Conservation (phyloP, 2,797 vertebrate genomes). For the Propithecus deckenii region DNA sequence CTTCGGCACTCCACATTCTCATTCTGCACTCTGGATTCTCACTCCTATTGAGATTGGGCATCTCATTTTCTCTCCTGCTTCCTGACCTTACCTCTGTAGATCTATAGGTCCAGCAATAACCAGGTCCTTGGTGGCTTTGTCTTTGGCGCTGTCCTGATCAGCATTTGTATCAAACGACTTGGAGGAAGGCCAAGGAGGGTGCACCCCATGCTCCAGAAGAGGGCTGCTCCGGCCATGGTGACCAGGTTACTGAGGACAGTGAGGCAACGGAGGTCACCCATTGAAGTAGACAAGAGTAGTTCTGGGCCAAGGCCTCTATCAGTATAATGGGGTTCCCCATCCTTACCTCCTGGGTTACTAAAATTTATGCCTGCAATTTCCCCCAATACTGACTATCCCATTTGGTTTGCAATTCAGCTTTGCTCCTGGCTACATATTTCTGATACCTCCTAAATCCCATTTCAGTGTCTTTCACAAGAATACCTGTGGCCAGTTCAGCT, state of each 20-base stretch:
- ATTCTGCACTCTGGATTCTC: neutral
- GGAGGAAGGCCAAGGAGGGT: neutral
- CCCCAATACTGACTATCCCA: neutral
- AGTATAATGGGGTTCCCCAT: neutral
- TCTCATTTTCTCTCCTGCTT: neutral
- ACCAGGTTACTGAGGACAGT: neutral
- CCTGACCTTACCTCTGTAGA: neutral
- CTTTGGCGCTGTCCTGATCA: neutral
- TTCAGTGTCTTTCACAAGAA: neutral
- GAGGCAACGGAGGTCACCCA: neutral
- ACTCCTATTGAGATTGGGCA: neutral
- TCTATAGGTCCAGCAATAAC: neutral
- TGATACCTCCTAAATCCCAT: neutral
- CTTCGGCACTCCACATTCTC: neutral
- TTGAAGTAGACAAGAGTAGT: neutral
- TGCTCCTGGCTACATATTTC: neutral
- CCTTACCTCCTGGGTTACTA: neutral
- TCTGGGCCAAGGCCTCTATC: neutral
- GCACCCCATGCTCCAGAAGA: neutral
- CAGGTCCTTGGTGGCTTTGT: neutral
- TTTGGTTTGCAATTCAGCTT: slow-evolving; percentile 1
- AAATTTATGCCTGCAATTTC: neutral
- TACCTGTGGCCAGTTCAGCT: neutral
- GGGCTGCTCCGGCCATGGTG: neutral
- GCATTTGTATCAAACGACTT: neutral